Percentiles rank a stretch among this genome's conserved stretches.
Conservation (phyloP, 2,888 invertebrate genomes). For the Cheiracanthium punctorium region DNA sequence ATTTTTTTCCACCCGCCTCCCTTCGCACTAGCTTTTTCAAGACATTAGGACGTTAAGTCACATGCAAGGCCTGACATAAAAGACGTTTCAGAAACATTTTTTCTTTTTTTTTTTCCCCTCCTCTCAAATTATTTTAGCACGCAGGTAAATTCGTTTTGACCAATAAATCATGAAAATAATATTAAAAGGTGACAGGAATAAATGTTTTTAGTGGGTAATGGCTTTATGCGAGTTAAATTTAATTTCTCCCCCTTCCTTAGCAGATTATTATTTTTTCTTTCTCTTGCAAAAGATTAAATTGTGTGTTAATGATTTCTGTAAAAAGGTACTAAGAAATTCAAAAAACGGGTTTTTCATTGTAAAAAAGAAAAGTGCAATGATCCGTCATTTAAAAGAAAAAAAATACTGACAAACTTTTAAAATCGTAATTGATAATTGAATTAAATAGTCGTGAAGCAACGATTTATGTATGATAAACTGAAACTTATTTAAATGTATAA, state of each 20-base stretch:
- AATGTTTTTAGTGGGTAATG: not conserved
- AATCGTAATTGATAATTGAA: too few relatives aligned
- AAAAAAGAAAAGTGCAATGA: too few relatives aligned
- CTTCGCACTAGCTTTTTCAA: conserved; percentile 18
- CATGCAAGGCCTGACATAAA: conserved; percentile 13
- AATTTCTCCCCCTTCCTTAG: not conserved
- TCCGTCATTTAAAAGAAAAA: too few relatives aligned
- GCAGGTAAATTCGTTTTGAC: conserved; percentile 20
- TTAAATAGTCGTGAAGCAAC: too few relatives aligned
- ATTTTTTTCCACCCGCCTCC: not conserved
- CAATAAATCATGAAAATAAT: conserved; percentile 13
- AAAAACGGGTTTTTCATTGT: too few relatives aligned
- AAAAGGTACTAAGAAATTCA: too few relatives aligned
- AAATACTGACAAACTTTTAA: too few relatives aligned
- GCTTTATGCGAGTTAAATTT: not conserved
- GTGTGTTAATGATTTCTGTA: not conserved
- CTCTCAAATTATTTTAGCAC: conserved; percentile 3
- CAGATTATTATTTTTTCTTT: not conserved
- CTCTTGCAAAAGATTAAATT: not conserved
- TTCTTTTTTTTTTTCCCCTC: conserved; percentile 13
- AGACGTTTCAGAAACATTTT: not conserved
- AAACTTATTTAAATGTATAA: too few relatives aligned
- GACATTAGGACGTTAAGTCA: conserved; percentile 31
- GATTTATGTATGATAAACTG: too few relatives aligned
- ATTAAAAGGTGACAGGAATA: not conserved